Evolutionary conservation across 2,113 vertebrate genomes (phyloP).

Genomic region (Tinamus guttatus): DNA sequence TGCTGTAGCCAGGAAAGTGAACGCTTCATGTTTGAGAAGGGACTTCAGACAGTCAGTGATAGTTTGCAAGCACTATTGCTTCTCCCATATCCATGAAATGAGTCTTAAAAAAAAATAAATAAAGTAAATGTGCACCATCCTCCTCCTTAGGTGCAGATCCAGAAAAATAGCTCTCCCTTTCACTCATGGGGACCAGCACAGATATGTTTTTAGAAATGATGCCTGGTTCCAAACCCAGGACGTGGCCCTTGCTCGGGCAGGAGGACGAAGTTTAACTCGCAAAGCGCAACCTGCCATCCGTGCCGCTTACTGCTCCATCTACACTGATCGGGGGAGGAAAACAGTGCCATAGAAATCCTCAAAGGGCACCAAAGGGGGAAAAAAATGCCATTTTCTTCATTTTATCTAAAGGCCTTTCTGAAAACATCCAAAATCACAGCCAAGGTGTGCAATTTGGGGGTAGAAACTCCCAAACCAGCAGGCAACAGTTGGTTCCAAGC

Average conservation of each 20-base stretch:
- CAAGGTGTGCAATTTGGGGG: background rate
- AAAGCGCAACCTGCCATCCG: too few species aligned
- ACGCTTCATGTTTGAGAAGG: background rate
- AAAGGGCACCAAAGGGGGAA: background rate
- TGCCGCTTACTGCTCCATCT: too few species aligned
- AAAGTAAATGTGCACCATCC: background rate
- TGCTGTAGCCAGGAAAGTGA: background rate
- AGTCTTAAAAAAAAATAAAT: background rate
- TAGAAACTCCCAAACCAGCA: background rate
- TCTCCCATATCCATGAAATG: background rate
- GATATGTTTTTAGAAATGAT: background rate
- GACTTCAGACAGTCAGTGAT: background rate
- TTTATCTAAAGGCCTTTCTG: background rate
- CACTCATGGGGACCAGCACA: background rate
- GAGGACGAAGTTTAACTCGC: too few species aligned
- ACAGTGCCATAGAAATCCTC: background rate
- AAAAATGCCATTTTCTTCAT: background rate
- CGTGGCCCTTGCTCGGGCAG: too few species aligned
- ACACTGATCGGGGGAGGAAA: too few species aligned
- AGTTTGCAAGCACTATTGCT: background rate
- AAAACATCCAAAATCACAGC: background rate
- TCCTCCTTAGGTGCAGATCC: background rate
- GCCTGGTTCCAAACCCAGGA: background rate
- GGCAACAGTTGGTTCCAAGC: background rate
- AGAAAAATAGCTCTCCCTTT: background rate